Base-by-base conservation (phyloP, 2,888 invertebrate genomes). In the Brachypalpus laphriformis region DNA sequence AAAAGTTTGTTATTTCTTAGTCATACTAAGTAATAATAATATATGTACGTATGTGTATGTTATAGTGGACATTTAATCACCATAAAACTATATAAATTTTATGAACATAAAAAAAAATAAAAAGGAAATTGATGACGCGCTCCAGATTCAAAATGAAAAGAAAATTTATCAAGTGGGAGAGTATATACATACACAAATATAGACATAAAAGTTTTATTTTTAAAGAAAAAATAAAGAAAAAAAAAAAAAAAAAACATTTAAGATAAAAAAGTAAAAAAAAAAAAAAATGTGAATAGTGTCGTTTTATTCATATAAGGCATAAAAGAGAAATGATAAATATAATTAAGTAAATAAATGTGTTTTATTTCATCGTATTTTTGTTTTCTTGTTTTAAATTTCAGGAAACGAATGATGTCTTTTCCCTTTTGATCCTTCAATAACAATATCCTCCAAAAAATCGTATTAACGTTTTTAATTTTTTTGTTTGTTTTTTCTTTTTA, bases 221-320 rank as follows among this genome's bases (percentile, higher is more conserved):
- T 72, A 85, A 83, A 77, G 31, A 74, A 70, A 70, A 75, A 59
- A 18, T 18, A 47, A 14, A 8, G n/a, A n/a, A 71, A 59, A 45
- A 54, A 56, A 51, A 40, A 63, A 49, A 54, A 72, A 56, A 47
- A 16, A 16, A 51, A 72, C 28, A 68, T n/a, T 18, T 49, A 74
- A 20, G 11, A 20, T 47, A 16, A 75, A 47, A 20, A 8, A 47
- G 18, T 16, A 59, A 66, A 81, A 75, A n/a, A 72, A 82, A 70
- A 72, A 40, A 47, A 71, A 72, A 74, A 74, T 66, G 71, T 83
- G 72, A 72, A 83, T 80, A 74, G 54, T 75, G 65, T 80, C 65
- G 70, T 80, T 83, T 78, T 83, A 83, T 83, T 75, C 80, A 83
- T 80, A 83, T 80, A n/a, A n/a, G 25, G 74, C 74, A 80, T 54